Evolutionary conservation across 2,797 vertebrate genomes (phyloP).

Genomic region (Smutsia gigantea): DNA sequence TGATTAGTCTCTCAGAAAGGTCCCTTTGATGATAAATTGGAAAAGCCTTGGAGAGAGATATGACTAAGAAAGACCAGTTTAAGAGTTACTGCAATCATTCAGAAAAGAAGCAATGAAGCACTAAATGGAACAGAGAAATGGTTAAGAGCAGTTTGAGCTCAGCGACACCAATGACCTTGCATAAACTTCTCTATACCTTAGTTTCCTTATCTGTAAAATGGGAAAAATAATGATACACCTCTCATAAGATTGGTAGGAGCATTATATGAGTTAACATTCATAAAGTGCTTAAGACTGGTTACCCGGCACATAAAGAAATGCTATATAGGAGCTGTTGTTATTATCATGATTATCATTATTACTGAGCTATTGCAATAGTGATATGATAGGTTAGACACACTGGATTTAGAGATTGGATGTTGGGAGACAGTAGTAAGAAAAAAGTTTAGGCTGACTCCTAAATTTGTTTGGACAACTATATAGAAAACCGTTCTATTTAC

Average conservation of each 20-base stretch:
- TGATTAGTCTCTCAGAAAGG: slow-evolving; percentile 4
- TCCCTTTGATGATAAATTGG: not conserved
- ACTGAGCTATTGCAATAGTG: not conserved
- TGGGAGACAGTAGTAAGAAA: not conserved
- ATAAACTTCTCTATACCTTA: not conserved
- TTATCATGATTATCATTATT: not conserved
- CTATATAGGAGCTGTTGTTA: not conserved
- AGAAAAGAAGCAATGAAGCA: slow-evolving; percentile 3
- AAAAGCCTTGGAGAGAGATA: not conserved
- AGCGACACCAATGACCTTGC: not conserved
- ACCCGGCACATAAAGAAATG: not conserved
- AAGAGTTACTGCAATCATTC: not conserved
- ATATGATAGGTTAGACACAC: slow-evolving; percentile 4
- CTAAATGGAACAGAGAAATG: not conserved
- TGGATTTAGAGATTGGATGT: not conserved
- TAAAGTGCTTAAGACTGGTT: not conserved
- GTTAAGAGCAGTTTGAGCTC: not conserved
- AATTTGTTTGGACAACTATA: not conserved
- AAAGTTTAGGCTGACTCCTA: slow-evolving; percentile 25
- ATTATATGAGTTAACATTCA: slow-evolving; percentile 21
- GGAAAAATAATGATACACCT: not conserved
- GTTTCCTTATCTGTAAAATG: not conserved
- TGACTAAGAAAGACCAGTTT: slow-evolving; percentile 2
- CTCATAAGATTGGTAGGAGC: not conserved
- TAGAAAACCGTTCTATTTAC: not conserved